phyloP scores from a whole-genome alignment of 2,888 invertebrate species.

The Exephanes ischioxanthus region DNA sequence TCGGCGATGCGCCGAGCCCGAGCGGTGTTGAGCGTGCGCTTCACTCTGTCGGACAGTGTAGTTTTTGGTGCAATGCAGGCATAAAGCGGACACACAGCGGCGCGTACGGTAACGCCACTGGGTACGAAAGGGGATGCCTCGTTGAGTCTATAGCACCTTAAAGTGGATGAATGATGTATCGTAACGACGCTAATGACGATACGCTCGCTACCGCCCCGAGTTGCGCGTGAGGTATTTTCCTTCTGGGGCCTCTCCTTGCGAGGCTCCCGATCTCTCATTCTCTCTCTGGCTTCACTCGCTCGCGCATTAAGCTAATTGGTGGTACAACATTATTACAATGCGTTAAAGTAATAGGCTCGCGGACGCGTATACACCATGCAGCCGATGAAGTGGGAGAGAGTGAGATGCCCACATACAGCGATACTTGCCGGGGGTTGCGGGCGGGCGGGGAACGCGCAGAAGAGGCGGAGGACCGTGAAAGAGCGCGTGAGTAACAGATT shows the following conservation, averaged over 20 bases:
- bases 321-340: conserved; percentile 82
- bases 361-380: conserved; percentile 42
- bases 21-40: conserved; percentile 54
- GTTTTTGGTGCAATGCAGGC: conserved; percentile 53
- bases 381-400: conserved; percentile 13
- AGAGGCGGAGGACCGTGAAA: conserved; percentile 78
- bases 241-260: conserved; percentile 19
- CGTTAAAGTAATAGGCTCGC: conserved; percentile 78
- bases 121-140: conserved; percentile 62
- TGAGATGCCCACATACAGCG: background rate
- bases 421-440: background rate
- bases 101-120: conserved; percentile 29
- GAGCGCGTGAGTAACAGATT: conserved; percentile 76
- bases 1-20: conserved; percentile 45
- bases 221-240: conserved; percentile 40
- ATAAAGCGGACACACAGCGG: conserved; percentile 9
- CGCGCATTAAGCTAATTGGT: conserved; percentile 77
- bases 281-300: conserved; percentile 38
- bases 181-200: conserved; percentile 74
- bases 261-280: conserved; percentile 18
- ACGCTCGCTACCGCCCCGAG: conserved; percentile 70
- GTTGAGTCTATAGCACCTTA: conserved; percentile 63
- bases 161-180: conserved; percentile 72
- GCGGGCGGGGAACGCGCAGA: conserved; percentile 71
- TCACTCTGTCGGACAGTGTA: conserved; percentile 18